phyloP scores from a whole-genome alignment of 2,797 vertebrate genomes.

The Poeciliopsis paucimaculata region DNA sequence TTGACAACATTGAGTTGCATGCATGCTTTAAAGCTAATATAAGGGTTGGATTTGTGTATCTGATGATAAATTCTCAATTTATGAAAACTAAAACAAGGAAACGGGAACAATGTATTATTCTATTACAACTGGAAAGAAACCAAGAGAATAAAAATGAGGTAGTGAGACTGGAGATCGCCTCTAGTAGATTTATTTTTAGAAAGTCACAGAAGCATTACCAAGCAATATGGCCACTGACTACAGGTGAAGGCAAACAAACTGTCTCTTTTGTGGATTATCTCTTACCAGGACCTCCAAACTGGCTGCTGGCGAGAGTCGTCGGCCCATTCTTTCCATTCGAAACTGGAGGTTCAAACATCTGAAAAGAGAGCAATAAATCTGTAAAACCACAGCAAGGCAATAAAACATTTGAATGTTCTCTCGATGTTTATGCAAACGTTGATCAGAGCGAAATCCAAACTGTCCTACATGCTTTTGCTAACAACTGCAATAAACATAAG shows the following conservation, averaged over 20 bases:
- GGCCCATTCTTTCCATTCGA: constrained; percentile 93
- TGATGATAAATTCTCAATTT: constrained; percentile 22
- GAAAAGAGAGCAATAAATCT: constrained; percentile 56
- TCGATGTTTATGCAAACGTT: constrained; percentile 23
- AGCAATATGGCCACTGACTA: constrained; percentile 15
- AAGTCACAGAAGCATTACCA: constrained; percentile 17
- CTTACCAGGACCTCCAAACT: constrained; percentile 93
- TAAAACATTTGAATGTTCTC: constrained; percentile 2
- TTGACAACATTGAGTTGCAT: constrained; percentile 1
- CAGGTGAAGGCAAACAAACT: constrained; percentile 18
- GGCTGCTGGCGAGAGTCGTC: constrained; percentile 86
- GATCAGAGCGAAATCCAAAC: constrained; percentile 27
- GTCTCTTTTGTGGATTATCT: background rate
- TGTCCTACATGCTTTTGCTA: constrained; percentile 13
- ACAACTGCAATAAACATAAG: constrained; percentile 19
- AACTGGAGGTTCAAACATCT: constrained; percentile 97
- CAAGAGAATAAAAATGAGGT: constrained; percentile 2
- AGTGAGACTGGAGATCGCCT: constrained; percentile 9
- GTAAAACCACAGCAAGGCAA: constrained; percentile 14
- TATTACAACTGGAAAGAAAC: constrained; percentile 26
- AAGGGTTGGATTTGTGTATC: background rate
- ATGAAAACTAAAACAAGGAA: constrained; percentile 3
- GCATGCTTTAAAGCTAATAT: background rate
- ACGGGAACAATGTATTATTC: constrained; percentile 21
- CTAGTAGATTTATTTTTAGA: constrained; percentile 24